Evolutionary conservation across 2,113 vertebrate species (phyloP).

Genomic region (Hyla sarda): DNA sequence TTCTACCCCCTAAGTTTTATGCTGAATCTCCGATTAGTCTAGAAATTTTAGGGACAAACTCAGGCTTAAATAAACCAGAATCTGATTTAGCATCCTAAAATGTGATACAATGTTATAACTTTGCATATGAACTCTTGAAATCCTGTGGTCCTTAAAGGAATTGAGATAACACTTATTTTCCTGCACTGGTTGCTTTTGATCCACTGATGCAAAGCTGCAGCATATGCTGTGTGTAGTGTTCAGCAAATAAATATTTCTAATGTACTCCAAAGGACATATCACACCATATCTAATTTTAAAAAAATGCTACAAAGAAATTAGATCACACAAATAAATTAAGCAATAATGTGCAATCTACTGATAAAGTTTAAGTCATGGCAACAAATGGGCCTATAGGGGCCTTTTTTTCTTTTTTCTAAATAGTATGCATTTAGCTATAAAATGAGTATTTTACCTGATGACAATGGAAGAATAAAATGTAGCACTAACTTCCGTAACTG

Average conservation of each 20-base stretch:
- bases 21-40: too few relatives aligned
- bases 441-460: neutral
- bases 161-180: neutral
- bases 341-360: neutral
- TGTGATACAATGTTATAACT: too few relatives aligned
- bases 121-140: neutral
- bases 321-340: neutral
- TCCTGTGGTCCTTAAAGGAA: neutral
- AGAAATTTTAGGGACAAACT: too few relatives aligned
- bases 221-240: neutral
- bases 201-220: neutral
- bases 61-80: too few relatives aligned
- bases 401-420: neutral
- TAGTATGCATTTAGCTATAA: neutral
- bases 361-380: neutral
- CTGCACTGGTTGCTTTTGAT: neutral
- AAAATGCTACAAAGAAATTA: neutral
- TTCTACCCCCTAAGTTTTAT: too few relatives aligned
- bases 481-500: too few relatives aligned
- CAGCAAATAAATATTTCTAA: slow-evolving; percentile 5
- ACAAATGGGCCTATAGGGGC: neutral
- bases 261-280: neutral
- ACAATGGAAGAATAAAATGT: neutral
- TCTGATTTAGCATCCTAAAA: too few relatives aligned
- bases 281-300: neutral